Evolutionary conservation across 2,888 invertebrate genomes (phyloP).

Genomic region (Drosophila mettleri): DNA sequence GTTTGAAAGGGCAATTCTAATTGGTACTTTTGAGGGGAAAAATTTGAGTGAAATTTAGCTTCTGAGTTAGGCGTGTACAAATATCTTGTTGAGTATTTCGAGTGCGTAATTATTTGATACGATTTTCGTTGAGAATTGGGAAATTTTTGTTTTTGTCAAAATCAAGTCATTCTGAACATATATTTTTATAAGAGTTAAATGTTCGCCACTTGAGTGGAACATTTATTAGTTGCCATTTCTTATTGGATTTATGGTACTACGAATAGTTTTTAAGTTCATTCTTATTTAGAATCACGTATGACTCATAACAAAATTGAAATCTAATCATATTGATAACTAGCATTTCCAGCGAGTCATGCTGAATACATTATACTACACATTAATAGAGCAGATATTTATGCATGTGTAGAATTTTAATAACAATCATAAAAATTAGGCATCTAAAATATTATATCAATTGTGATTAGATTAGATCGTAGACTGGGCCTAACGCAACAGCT

Average conservation of each 20-base stretch:
- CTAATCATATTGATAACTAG: conserved; percentile 43
- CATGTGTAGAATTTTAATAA: neutral
- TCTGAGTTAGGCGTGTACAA: neutral
- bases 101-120: neutral
- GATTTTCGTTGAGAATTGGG: neutral
- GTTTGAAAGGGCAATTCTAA: neutral
- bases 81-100: neutral
- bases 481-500: conserved; percentile 22
- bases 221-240: neutral
- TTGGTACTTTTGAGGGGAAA: neutral
- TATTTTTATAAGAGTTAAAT: neutral
- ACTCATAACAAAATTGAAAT: conserved; percentile 33
- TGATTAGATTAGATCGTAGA: conserved; percentile 18
- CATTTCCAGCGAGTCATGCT: conserved; percentile 43
- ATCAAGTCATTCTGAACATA: neutral
- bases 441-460: conserved; percentile 22
- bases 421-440: neutral
- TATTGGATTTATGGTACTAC: neutral
- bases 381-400: conserved; percentile 5
- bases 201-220: neutral
- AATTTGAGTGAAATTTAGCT: neutral
- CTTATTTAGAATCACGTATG: conserved; percentile 40
- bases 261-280: conserved; percentile 23
- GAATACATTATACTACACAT: conserved; percentile 32
- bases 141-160: neutral